These are phyloP conservation scores for Butorides virescens DNA, from an alignment of 2,113 vertebrate species.

Conservation along the genomic window DNA sequence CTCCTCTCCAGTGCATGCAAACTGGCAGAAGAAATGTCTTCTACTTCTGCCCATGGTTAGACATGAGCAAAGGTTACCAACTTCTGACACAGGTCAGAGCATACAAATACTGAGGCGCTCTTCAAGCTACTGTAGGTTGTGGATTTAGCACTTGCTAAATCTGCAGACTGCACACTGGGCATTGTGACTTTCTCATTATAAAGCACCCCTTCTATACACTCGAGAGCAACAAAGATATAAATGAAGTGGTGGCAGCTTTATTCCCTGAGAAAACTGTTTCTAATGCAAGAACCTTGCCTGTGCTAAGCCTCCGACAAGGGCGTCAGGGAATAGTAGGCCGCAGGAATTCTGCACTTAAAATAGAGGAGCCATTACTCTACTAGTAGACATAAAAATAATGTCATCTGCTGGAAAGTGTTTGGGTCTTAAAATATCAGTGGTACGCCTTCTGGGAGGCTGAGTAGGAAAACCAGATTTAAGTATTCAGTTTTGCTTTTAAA, in stretches of 20 bases:
- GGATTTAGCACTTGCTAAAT: not conserved
- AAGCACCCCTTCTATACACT: not conserved
- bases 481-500: not conserved
- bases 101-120: not conserved
- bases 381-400: not conserved
- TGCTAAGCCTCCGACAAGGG: not conserved
- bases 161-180: not conserved
- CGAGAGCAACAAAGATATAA: not conserved
- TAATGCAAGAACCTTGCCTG: not conserved
- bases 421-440: not conserved
- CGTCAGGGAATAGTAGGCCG: not conserved
- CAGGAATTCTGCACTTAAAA: not conserved
- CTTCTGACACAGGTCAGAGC: not conserved
- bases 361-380: not conserved
- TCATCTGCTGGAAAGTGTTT: not conserved
- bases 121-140: not conserved
- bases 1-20: not conserved
- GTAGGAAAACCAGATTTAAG: not conserved
- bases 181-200: not conserved
- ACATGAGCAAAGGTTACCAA: not conserved
- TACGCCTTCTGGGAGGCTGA: not conserved
- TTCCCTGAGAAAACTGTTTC: constrained; percentile 15
- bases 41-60: not conserved
- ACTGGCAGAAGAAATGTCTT: not conserved
- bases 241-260: constrained; percentile 66